A percentile compares a stretch with the other conserved stretches of the same genome.
These are phyloP conservation scores for Caprella mutica DNA, from an alignment of 2,888 invertebrate species.

Conservation along the genomic window DNA sequence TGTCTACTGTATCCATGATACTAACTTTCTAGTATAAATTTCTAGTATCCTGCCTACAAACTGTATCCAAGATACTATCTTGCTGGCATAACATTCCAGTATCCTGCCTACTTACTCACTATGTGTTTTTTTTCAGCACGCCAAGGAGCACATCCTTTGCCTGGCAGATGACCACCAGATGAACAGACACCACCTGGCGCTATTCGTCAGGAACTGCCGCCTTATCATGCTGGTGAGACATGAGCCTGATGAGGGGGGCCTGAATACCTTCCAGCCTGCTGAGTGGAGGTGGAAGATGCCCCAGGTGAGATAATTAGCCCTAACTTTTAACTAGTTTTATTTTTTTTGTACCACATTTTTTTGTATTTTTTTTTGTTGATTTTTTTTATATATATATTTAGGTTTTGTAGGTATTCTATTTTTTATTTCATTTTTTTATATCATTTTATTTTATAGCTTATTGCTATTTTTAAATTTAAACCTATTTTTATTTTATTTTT, in stretches of 20 bases:
- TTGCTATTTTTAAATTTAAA: no score
- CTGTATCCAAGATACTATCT: no score
- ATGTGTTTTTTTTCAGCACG: slow-evolving; percentile 45
- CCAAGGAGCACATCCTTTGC: slow-evolving; percentile 93
- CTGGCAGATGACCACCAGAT: slow-evolving; percentile 96
- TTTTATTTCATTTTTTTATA: no score
- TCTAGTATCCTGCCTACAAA: background rate
- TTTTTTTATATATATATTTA: no score
- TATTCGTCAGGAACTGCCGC: slow-evolving; percentile 94
- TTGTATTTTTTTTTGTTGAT: no score
- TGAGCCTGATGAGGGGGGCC: slow-evolving; percentile 83
- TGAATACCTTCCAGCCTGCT: slow-evolving; percentile 90
- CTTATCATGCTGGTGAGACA: slow-evolving; percentile 78
- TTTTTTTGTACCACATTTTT: no score
- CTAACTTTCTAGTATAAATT: background rate
- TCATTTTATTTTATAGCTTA: no score
- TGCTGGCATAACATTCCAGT: no score
- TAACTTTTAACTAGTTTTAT: no score
- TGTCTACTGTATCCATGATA: background rate
- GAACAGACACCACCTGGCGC: slow-evolving; percentile 97
- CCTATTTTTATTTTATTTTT: no score
- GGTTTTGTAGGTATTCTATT: no score
- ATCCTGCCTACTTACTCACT: no score
- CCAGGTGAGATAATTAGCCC: slow-evolving; percentile 60
- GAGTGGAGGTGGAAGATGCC: slow-evolving; percentile 98